A percentile compares a stretch with the other conserved stretches of the same genome.
phyloP scores from a whole-genome alignment of 2,797 vertebrate genomes.

The Megaceryle alcyon region DNA sequence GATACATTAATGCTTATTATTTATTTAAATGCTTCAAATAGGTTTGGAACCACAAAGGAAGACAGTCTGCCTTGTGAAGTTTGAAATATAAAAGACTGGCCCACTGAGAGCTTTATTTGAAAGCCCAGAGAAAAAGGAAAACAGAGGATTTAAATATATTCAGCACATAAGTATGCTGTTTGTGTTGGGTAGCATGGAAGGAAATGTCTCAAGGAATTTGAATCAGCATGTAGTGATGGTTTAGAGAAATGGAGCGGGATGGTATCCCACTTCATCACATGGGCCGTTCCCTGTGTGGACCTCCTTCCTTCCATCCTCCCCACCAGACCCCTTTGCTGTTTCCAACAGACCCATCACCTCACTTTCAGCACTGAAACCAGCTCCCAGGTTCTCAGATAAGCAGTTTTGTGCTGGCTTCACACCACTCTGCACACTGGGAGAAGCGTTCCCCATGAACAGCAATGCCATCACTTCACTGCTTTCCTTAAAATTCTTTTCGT shows the following conservation, averaged over 20 bases:
- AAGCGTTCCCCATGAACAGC: background rate
- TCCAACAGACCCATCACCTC: background rate
- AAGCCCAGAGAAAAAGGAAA: constrained; percentile 2
- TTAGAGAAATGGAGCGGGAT: background rate
- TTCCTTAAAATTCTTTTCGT: background rate
- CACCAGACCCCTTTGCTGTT: background rate
- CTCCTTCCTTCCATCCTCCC: background rate
- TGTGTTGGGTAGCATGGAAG: background rate
- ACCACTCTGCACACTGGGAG: fast-evolving
- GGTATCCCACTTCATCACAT: background rate
- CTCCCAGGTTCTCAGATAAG: background rate
- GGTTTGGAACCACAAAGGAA: constrained; percentile 50
- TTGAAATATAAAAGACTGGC: constrained; percentile 30
- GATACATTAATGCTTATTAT: constrained; percentile 50
- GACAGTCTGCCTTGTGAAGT: constrained; percentile 38
- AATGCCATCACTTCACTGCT: fast-evolving
- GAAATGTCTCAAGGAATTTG: background rate
- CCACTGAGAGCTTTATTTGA: background rate
- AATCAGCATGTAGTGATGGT: background rate
- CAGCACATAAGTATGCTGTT: constrained; percentile 13
- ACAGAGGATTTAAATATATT: constrained; percentile 6
- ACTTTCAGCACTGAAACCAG: background rate
- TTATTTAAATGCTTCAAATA: constrained; percentile 58
- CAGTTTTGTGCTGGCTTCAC: background rate
- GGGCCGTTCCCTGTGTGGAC: fast-evolving